Evolutionary conservation across 2,797 vertebrate genomes (phyloP), one percentile per base, ranked within the genome.

Genomic region (Crenichthys baileyi): DNA sequence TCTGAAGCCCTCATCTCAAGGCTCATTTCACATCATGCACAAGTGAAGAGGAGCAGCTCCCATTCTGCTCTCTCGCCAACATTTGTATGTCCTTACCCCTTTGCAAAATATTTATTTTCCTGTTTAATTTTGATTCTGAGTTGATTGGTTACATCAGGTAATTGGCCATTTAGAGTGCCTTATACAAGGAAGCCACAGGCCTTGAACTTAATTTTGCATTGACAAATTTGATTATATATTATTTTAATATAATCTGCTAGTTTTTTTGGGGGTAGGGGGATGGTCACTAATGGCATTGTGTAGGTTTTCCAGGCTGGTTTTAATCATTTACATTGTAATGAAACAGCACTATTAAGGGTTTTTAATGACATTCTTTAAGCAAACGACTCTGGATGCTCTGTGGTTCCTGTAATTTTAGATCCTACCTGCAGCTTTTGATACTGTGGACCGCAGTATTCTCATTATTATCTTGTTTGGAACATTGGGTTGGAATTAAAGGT

Each of bases 1-100:
- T 89, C 85, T 86, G 71, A 68, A 79, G 79, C 80, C 76, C 77
- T 85, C 89, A 90, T 90, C 88, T 86, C 67, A 71, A 71, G 89
- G 83, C 88, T 91, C 90, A 92, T 93, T 93, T 93, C 89, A 85
- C 81, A 75, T 83, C 84, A 87, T 75, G 84, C 84, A 79, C 20
- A 72, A 87, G 78, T 29, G 55, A 72, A 84, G 77, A 31, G 31
- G 71, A 83, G 82, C 44, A n/a, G 70, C 73, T 78, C 85, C 86
- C 83, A 13, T 36, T 55, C 70, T 48, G n/a, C 36, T 36, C n/a
- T 58, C 60, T 76, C 56, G 22, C 22, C 4, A n/a, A 31, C 8
- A 50, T 87, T 85, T 84, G 65, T 79, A 72, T 82, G 53, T 75
- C 71, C 65, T 83, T 72, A 74, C 8, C 65, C 74, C 61, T 1